Percentiles rank a stretch among this genome's conserved stretches.
These are phyloP conservation scores for Ephydatia muelleri DNA, from an alignment of 37 sponge, comb jelly and placozoan genomes.

Conservation along the genomic window DNA sequence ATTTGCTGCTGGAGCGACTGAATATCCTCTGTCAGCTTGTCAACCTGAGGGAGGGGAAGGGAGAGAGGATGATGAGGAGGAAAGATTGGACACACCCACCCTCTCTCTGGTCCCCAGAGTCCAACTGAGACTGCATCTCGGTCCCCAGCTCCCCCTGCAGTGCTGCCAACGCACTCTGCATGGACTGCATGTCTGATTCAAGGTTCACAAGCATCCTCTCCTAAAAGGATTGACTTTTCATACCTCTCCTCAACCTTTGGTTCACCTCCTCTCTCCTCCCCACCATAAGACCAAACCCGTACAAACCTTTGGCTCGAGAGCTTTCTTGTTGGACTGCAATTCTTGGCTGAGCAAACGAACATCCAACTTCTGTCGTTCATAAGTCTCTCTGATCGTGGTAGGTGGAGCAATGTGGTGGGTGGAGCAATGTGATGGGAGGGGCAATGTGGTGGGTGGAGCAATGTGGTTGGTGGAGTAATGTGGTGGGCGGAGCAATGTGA, in stretches of 20 bases:
- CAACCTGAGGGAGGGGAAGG: no score
- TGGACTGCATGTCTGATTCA: constrained; percentile 48
- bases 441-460: no score
- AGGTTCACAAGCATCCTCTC: constrained; percentile 43
- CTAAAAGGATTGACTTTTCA: constrained; percentile 2
- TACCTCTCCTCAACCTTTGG: neutral
- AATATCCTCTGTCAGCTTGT: constrained; percentile 70
- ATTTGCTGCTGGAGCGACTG: constrained; percentile 73
- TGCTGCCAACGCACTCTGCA: constrained; percentile 52
- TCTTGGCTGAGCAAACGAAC: constrained; percentile 67
- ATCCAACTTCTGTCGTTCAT: constrained; percentile 85
- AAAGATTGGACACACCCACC: constrained; percentile 29
- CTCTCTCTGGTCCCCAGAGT: constrained; percentile 72
- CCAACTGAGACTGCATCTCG: constrained; percentile 87
- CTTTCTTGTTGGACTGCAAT: constrained; percentile 59
- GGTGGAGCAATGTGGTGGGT: neutral
- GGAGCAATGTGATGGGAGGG: no score
- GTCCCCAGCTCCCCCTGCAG: constrained; percentile 85
- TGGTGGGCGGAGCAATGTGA: no score
- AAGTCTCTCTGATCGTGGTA: constrained; percentile 70
- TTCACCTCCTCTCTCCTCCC: no score
- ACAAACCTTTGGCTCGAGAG: constrained; percentile 84
- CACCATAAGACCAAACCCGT: no score
- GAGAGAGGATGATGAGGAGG: no score
- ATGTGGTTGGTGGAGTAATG: no score